Conservation (phyloP, 2,113 vertebrate genomes). For the Toxotes jaculatrix region DNA sequence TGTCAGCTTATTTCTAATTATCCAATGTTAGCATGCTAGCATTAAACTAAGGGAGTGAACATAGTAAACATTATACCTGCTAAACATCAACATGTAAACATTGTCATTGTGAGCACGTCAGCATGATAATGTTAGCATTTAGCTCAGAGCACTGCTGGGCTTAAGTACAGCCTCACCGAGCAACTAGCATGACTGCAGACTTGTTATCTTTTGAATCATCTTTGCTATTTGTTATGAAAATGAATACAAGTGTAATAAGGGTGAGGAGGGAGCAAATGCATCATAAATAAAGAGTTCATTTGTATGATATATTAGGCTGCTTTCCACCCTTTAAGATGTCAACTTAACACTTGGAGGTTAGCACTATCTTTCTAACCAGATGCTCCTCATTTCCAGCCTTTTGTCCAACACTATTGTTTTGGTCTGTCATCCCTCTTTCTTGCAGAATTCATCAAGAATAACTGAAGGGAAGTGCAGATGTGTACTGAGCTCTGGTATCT, state of each 20-base stretch:
- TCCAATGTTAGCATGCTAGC: background rate
- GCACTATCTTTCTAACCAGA: background rate
- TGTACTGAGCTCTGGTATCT: background rate
- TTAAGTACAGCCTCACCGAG: background rate
- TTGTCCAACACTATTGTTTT: slow-evolving; percentile 6
- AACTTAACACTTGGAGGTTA: background rate
- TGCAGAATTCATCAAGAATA: background rate
- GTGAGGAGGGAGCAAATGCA: background rate
- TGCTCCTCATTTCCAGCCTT: slow-evolving; percentile 17
- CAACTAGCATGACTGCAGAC: background rate
- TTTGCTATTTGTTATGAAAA: background rate
- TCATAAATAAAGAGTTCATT: background rate
- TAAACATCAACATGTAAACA: background rate
- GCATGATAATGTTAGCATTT: background rate
- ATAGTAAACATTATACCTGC: background rate
- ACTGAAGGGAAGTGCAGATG: background rate
- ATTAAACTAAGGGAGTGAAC: background rate
- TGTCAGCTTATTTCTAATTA: background rate
- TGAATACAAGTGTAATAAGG: background rate
- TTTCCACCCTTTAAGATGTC: slow-evolving; percentile 17
- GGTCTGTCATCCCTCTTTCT: slow-evolving; percentile 1
- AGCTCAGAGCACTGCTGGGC: background rate
- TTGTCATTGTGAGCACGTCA: background rate
- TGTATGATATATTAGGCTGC: slow-evolving; percentile 2
- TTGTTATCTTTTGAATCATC: background rate